Evolutionary conservation across 2,113 vertebrate genomes (phyloP).

Genomic region (Diadophis punctatus): DNA sequence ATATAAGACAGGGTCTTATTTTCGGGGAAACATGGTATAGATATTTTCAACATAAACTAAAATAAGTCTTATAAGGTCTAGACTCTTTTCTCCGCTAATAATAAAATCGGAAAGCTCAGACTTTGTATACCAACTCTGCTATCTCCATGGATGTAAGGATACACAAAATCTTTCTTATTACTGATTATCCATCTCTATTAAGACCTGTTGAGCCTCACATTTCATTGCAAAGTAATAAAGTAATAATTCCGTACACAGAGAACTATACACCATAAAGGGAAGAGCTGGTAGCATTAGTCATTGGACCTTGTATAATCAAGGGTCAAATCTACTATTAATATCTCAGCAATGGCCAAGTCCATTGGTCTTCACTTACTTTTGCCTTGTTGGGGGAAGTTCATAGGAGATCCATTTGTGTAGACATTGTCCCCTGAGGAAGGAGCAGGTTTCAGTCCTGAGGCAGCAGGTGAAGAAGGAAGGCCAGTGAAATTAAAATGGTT

Average conservation of each 20-base stretch:
- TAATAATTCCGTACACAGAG: neutral
- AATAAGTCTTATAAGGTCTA: neutral
- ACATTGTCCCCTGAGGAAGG: slow-evolving; percentile 89
- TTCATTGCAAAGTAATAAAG: neutral
- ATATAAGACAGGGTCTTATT: too few species aligned
- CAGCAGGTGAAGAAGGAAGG: slow-evolving; percentile 82
- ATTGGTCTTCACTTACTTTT: slow-evolving; percentile 79
- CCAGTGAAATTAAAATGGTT: slow-evolving; percentile 89
- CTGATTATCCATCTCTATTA: neutral
- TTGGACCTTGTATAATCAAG: neutral
- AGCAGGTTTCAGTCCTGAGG: slow-evolving; percentile 92
- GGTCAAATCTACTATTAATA: too few species aligned
- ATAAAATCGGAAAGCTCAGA: neutral
- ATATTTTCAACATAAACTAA: neutral
- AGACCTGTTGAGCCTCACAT: neutral
- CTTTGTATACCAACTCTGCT: neutral
- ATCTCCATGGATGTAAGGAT: neutral
- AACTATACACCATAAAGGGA: neutral
- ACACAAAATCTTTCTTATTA: neutral
- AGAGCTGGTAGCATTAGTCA: neutral
- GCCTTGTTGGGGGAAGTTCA: slow-evolving; percentile 87
- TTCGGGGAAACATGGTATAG: neutral
- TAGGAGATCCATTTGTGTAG: slow-evolving; percentile 86
- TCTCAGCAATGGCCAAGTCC: rapidly evolving
- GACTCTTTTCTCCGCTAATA: neutral